Conservation (phyloP, 2,797 vertebrate species). For the Thaleichthys pacificus region DNA sequence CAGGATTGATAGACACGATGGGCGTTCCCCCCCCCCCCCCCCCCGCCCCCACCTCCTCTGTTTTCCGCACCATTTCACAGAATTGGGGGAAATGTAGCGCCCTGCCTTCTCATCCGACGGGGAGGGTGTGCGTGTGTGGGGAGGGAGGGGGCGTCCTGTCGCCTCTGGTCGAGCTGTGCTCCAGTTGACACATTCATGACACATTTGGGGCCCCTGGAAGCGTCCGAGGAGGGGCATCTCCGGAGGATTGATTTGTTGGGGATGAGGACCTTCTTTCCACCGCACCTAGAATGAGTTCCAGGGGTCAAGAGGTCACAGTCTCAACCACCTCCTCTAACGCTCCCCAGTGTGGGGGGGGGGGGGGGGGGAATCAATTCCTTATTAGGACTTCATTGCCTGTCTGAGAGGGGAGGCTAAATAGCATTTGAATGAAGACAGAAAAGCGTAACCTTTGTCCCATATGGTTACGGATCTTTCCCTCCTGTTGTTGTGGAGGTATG, state of each 20-base stretch:
- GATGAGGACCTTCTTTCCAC: constrained; percentile 54
- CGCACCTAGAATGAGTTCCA: constrained; percentile 53
- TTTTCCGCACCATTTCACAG: constrained; percentile 76
- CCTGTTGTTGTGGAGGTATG: constrained; percentile 63
- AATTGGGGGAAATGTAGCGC: constrained; percentile 58
- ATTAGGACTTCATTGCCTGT: constrained; percentile 69
- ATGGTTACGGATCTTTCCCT: constrained; percentile 62
- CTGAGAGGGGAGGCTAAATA: constrained; percentile 37
- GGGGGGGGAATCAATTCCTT: constrained; percentile 69
- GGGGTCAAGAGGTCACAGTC: constrained; percentile 67
- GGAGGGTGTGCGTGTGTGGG: too few species aligned
- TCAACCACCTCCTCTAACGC: constrained; percentile 36
- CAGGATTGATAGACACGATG: constrained; percentile 57
- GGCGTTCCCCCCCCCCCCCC: background rate
- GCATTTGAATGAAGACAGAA: constrained; percentile 70
- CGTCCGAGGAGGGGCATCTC: background rate
- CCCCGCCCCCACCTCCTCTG: constrained; percentile 38
- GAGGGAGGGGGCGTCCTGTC: constrained; percentile 45
- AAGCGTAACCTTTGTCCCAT: constrained; percentile 64
- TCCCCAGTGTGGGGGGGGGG: constrained; percentile 31
- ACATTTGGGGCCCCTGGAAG: constrained; percentile 56
- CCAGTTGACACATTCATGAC: constrained; percentile 62
- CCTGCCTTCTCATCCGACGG: constrained; percentile 43
- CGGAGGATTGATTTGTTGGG: constrained; percentile 57
- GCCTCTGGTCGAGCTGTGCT: constrained; percentile 53